These are phyloP conservation scores for Anneissia japonica DNA, from an alignment of 35 echinoderm and acorn worm genomes.

Conservation along the genomic window DNA sequence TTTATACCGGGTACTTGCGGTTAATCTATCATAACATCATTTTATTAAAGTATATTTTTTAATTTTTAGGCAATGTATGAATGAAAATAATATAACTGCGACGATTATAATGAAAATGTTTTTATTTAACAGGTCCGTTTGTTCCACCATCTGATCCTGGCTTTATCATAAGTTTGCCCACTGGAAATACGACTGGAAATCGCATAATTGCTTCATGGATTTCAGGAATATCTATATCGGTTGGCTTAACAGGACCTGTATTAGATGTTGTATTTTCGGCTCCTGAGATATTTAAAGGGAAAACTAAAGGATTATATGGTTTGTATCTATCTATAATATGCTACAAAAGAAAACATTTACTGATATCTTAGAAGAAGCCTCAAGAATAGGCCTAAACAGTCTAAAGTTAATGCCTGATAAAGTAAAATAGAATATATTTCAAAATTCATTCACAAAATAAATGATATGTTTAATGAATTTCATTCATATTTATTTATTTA, in stretches of 20 bases:
- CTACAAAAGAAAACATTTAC: too few relatives aligned
- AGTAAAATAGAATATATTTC: too few relatives aligned
- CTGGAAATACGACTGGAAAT: conserved; percentile 14
- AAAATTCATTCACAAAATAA: too few relatives aligned
- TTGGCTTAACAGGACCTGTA: conserved; percentile 40
- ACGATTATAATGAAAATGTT: neutral
- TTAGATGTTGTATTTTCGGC: conserved; percentile 71
- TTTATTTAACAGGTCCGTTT: neutral
- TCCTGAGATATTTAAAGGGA: conserved; percentile 47
- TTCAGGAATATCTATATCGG: conserved; percentile 61
- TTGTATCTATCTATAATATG: too few relatives aligned
- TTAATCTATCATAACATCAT: neutral
- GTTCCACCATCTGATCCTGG: neutral
- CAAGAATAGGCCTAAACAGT: too few relatives aligned
- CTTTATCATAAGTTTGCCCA: neutral
- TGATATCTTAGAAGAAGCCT: too few relatives aligned
- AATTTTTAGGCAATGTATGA: neutral
- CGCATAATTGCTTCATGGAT: conserved; percentile 54
- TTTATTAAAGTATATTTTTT: neutral
- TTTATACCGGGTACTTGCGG: conserved; percentile 17
- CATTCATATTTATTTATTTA: too few relatives aligned
- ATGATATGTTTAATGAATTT: too few relatives aligned
- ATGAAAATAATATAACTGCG: neutral
- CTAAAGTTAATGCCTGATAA: too few relatives aligned
- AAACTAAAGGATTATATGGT: conserved; percentile 70